phyloP scores from a whole-genome alignment of 2,113 vertebrate species.

The Origma solitaria region DNA sequence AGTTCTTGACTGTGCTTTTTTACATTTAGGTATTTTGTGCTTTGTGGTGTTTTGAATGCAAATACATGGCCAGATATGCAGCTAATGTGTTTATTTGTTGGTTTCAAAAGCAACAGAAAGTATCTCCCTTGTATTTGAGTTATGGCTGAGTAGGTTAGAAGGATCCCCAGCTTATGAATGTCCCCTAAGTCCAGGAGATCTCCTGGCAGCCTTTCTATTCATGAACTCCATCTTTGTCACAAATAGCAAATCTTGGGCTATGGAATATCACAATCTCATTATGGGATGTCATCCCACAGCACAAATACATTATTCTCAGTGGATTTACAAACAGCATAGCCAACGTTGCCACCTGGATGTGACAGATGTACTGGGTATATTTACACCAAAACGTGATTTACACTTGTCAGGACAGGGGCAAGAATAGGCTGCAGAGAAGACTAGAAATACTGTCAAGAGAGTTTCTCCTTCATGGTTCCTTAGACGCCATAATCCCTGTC shows the following conservation, averaged over 20 bases:
- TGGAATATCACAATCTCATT: conserved; percentile 64
- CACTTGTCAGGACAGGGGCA: conserved; percentile 10
- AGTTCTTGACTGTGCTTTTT: background rate
- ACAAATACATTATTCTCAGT: conserved; percentile 63
- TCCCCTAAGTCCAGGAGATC: background rate
- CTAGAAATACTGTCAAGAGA: background rate
- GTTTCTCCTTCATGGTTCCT: conserved; percentile 64
- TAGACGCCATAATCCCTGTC: conserved; percentile 39
- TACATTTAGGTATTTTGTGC: background rate
- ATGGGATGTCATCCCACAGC: conserved; percentile 55
- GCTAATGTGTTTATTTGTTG: background rate
- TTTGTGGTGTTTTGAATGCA: background rate
- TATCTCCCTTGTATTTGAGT: background rate
- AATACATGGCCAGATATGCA: background rate
- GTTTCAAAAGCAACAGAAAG: background rate
- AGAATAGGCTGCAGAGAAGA: background rate
- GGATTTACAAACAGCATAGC: conserved; percentile 34
- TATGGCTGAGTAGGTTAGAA: background rate
- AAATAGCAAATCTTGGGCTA: conserved; percentile 49
- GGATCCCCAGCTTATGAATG: background rate
- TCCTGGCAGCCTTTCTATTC: background rate
- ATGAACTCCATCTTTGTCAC: conserved; percentile 63
- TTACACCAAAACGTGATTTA: conserved; percentile 49
- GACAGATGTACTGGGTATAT: conserved; percentile 40
- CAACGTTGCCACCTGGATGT: background rate